A percentile compares a stretch with the other conserved stretches of the same genome.
phyloP scores from a whole-genome alignment of 2,888 invertebrate species.

The Cephus nigrinus region DNA sequence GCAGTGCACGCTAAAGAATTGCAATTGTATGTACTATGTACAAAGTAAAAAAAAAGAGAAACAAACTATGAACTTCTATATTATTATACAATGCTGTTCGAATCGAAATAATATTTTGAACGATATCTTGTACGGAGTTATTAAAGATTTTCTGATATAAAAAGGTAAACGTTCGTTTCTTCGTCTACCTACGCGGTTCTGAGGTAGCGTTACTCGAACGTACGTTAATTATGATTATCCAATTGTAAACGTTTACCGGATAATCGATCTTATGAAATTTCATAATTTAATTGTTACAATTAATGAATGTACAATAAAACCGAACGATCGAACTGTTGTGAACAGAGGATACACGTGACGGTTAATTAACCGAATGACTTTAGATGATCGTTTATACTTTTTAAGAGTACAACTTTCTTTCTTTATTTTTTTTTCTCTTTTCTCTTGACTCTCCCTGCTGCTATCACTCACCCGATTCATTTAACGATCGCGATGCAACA shows the following conservation, averaged over 20 bases:
- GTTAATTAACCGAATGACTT: background rate
- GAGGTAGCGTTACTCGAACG: background rate
- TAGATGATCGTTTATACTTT: background rate
- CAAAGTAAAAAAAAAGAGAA: constrained; percentile 41
- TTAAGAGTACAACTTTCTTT: background rate
- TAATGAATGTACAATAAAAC: background rate
- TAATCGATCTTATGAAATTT: background rate
- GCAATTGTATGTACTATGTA: constrained; percentile 60
- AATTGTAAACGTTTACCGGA: background rate
- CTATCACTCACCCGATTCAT: background rate
- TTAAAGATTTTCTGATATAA: constrained; percentile 13
- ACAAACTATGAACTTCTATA: constrained; percentile 15
- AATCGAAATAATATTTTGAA: background rate
- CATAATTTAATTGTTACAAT: background rate
- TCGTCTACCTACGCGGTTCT: background rate
- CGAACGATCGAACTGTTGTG: background rate
- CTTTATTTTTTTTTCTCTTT: background rate
- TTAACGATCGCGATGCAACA: background rate
- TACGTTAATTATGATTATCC: background rate
- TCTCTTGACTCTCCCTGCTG: background rate
- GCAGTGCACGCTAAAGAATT: constrained; percentile 27
- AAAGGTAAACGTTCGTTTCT: constrained; percentile 6
- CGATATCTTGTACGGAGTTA: constrained; percentile 12
- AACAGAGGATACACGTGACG: background rate
- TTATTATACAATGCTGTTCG: constrained; percentile 1